Percentiles rank a stretch among this genome's conserved stretches.
phyloP scores from a whole-genome alignment of 2,797 vertebrate species.

The Phalloptychus januarius region DNA sequence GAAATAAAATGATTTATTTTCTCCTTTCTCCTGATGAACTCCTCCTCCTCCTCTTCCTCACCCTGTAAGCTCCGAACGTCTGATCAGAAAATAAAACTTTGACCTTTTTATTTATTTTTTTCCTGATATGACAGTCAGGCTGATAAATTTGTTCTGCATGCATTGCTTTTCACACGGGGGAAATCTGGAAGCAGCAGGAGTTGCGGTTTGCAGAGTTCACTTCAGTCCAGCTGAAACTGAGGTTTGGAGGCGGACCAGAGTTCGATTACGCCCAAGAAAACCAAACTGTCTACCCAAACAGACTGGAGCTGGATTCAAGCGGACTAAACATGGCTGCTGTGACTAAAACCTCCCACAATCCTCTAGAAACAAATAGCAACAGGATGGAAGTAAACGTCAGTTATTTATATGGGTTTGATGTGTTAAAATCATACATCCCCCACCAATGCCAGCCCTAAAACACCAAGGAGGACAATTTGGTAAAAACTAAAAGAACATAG shows the following conservation, averaged over 20 bases:
- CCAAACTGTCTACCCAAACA: too few relatives aligned
- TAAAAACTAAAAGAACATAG: background rate
- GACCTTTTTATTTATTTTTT: background rate
- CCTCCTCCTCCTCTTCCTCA: background rate
- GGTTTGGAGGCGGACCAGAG: background rate
- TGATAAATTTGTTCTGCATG: constrained; percentile 8
- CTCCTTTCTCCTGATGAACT: background rate
- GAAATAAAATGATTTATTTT: constrained; percentile 7
- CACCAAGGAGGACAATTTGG: background rate
- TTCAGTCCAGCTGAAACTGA: too few relatives aligned
- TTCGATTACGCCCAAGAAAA: background rate
- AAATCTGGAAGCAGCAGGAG: background rate
- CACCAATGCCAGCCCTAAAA: background rate
- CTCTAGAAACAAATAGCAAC: too few relatives aligned
- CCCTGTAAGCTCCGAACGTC: background rate
- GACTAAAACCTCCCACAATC: too few relatives aligned
- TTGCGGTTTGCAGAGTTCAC: background rate
- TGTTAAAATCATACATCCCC: too few relatives aligned
- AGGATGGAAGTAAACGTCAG: too few relatives aligned
- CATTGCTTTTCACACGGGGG: background rate
- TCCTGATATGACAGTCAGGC: background rate
- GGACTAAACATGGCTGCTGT: too few relatives aligned
- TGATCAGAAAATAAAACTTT: background rate
- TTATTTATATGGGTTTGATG: too few relatives aligned
- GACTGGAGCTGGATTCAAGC: too few relatives aligned